A percentile compares a stretch with the other conserved stretches of the same genome.
Evolutionary conservation across 23 tunicate species (phyloP).

Genomic region (Botrylloides violaceus): DNA sequence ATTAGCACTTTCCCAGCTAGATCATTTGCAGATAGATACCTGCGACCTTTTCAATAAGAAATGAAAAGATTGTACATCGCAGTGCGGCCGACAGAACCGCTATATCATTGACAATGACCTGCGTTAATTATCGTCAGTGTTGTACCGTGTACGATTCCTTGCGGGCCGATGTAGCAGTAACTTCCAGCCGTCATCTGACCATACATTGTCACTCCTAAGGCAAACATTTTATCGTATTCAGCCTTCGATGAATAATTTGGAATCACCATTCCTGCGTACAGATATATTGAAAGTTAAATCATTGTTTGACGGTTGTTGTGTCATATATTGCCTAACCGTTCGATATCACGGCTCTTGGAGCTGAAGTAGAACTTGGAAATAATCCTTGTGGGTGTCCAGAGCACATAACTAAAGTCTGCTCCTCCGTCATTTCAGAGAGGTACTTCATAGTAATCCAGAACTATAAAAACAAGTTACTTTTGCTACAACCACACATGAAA

Average conservation of each 20-base stretch:
- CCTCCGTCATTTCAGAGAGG: slow-evolving; percentile 49
- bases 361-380: slow-evolving; percentile 50
- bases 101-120: too few species aligned
- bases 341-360: slow-evolving; percentile 84
- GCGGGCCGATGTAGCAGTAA: slow-evolving; percentile 98
- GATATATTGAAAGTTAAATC: neutral
- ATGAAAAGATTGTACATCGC: too few species aligned
- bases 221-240: slow-evolving; percentile 84
- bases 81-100: too few species aligned
- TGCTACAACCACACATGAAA: neutral
- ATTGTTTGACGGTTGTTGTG: neutral
- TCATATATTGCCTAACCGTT: slow-evolving; percentile 48
- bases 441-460: slow-evolving; percentile 79
- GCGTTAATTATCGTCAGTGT: slow-evolving; percentile 93
- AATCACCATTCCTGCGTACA: slow-evolving; percentile 69
- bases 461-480: slow-evolving; percentile 28
- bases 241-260: slow-evolving; percentile 72
- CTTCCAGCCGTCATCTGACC: slow-evolving; percentile 99
- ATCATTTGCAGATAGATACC: slow-evolving; percentile 38
- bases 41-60: slow-evolving; percentile 60
- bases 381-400: slow-evolving; percentile 98
- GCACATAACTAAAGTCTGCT: slow-evolving; percentile 93
- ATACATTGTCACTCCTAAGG: slow-evolving; percentile 91
- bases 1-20: slow-evolving; percentile 74
- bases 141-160: slow-evolving; percentile 98